phyloP scores from a whole-genome alignment of 2,797 vertebrate genomes.

The Betta splendens region DNA sequence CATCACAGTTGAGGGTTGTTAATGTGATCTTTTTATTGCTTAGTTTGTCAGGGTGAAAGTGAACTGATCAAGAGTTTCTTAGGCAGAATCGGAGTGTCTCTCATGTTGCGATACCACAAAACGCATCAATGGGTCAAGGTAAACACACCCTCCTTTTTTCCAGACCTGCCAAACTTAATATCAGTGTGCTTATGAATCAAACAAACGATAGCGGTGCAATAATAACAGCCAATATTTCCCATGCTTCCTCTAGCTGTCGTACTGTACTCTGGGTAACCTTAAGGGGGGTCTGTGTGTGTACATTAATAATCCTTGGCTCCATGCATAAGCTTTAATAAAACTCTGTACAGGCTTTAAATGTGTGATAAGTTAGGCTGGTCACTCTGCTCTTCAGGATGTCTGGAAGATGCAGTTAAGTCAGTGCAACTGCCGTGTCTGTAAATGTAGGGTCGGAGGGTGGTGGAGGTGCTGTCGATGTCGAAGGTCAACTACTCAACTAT shows the following conservation, averaged over 20 bases:
- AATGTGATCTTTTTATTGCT: conserved; percentile 15
- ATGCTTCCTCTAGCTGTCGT: too few species aligned
- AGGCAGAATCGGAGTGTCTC: conserved; percentile 89
- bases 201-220: too few species aligned
- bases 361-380: too few species aligned
- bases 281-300: too few species aligned
- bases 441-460: conserved; percentile 85
- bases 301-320: too few species aligned
- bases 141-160: conserved; percentile 22
- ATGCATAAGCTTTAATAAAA: too few species aligned
- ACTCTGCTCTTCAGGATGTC: too few species aligned
- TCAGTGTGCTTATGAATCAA: too few species aligned
- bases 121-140: conserved; percentile 91
- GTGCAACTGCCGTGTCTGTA: not conserved
- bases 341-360: too few species aligned
- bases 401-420: not conserved
- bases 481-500: conserved; percentile 85
- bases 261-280: too few species aligned
- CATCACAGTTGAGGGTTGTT: not conserved
- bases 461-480: conserved; percentile 81
- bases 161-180: too few species aligned
- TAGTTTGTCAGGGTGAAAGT: conserved; percentile 70
- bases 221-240: too few species aligned
- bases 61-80: conserved; percentile 78
- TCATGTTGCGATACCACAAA: conserved; percentile 88